Evolutionary conservation across 1,140 invertebrate genomes (phyloP).

Genomic region (Lucilia sericata): DNA sequence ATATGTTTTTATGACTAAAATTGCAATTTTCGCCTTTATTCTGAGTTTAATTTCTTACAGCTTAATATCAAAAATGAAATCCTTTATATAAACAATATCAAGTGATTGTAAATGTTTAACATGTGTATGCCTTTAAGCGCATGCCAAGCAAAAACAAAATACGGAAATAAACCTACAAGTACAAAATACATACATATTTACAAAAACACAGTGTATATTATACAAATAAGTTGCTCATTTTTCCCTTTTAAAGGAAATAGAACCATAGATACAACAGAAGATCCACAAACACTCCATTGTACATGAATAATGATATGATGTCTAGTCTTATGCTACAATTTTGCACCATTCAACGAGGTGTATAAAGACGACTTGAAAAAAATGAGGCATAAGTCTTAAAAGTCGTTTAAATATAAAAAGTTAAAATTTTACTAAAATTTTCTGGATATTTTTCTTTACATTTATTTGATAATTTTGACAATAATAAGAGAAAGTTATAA

Average conservation of each 20-base stretch:
- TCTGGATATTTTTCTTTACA: too few relatives aligned
- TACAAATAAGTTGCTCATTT: not conserved
- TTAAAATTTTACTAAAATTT: too few relatives aligned
- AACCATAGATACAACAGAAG: not conserved
- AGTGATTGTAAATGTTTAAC: constrained; percentile 16
- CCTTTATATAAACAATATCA: constrained; percentile 26
- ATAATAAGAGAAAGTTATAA: too few relatives aligned
- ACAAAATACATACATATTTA: not conserved
- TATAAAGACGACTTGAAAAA: not conserved
- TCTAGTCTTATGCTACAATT: constrained; percentile 18
- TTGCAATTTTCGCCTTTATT: too few relatives aligned
- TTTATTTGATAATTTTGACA: too few relatives aligned
- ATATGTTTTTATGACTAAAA: too few relatives aligned
- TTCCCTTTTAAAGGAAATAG: not conserved
- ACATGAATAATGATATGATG: constrained; percentile 25
- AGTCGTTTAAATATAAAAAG: too few relatives aligned
- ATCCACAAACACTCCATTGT: not conserved
- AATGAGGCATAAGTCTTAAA: not conserved
- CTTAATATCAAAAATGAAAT: not conserved
- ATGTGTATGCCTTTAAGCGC: constrained; percentile 42
- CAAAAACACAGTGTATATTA: not conserved
- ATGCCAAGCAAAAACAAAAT: constrained; percentile 21
- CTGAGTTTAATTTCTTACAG: too few relatives aligned
- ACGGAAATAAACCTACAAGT: not conserved
- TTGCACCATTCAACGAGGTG: not conserved